Base-by-base conservation (phyloP, 2,888 invertebrate genomes). In the Atherix ibis region DNA sequence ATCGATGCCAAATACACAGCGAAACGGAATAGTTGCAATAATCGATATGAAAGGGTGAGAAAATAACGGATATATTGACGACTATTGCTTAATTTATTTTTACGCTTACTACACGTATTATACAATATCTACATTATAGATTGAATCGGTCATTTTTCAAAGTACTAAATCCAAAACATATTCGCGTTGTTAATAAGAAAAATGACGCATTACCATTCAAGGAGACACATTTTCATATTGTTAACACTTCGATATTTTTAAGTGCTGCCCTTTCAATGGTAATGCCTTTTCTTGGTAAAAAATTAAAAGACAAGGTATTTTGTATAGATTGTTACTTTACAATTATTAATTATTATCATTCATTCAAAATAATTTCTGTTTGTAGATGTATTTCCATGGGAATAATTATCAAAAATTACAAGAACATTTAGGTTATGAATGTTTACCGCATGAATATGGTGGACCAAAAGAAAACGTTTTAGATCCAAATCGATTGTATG, bases 201-300 rank as follows among this genome's bases (percentile, higher is more conserved):
- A 51, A 54, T 31, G 43, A 46, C 9, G 44, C 56, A 34, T 30
- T 56, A 28, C 56, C 56, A 3, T 52, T 54, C 19, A 45, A 26
- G 10, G 43, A n/a, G 47, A 51, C 26, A 49, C 55, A 2, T 41
- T 48, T 56, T n/a, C 57, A 57, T 32, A 44, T 57, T 4, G 49
- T 57, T 6, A 54, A 56, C 30, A 47, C 48, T 1, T 56, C 57
- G 4, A 49, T 54, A 24, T 37, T 57, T 1, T 51, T 55, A 49
- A 54, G 50, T 32, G 44, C 54, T 3, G 50, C 53, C 2, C 44
- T 52, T 4, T 44, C 52, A 4, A 38, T 57, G 18, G 43, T 57
- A 30, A 46, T 57, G 45, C 53, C 56, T 13, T 52, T 57, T 14
- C 48, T 57, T 48, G 52, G 50, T 40, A 54, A 52, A 36, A 51